Evolutionary conservation across 2,797 vertebrate genomes (phyloP), one percentile per base, ranked within the genome.

Genomic region (Simalia tracyae): DNA sequence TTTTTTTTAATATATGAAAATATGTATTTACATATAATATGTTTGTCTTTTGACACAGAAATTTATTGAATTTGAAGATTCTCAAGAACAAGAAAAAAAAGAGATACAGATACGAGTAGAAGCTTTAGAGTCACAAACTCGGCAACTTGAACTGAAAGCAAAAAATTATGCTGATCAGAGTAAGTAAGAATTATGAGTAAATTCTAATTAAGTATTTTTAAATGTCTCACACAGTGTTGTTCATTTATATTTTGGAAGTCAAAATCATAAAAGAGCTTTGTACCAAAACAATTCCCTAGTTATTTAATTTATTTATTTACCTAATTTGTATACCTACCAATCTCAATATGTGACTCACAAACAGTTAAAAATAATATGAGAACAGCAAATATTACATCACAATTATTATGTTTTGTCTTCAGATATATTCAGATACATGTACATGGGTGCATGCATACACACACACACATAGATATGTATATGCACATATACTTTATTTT

Each of bases 91-190:
- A 64, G 99, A 99, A 96, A 99, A 98, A 97, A 99, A 99, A 95
- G 99, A 99, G 22, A 98, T 99, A 12, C 99, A 99, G 97, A 94
- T 95, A 89, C 98, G 98, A 85, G 97, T 99, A 97, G 98, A 98
- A 96, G 95, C 95, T 57, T 94, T 99, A 97, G 99, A 99, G 96
- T 99, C 98, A 17, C 98, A 99, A 94, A 98, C 98, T 84, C 98
- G 99, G 90, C 99, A 99, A 50, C 97, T 99, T 76, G 99, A 99
- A 97, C 97, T 99, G 8, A 99, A 99, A 97, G 98, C 98, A 90
- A 99, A 98, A 97, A 99, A 99, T 97, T 99, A 98, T 94, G 98
- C 98, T 95, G 99, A 99, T 97, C 99, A 99, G 97, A 99, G 99
- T 99, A 97, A 99, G 99, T 97, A 91, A 93, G 94, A 95, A 66